Base-by-base conservation (phyloP, 2,797 vertebrate species). In the Esox masquinongy region DNA sequence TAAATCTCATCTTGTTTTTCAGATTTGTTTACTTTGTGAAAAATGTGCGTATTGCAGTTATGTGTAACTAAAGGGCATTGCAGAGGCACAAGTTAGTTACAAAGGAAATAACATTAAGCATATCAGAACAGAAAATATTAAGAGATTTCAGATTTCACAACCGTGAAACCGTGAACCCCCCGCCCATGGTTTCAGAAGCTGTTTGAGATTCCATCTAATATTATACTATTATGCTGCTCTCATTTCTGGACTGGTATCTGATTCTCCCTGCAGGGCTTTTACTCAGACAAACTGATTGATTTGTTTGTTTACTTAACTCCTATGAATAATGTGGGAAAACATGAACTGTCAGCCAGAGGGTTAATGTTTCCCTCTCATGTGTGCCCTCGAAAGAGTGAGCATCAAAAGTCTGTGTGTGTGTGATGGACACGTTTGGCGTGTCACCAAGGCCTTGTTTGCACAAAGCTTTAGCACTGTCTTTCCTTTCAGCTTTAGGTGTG, bases 381-480 rank as follows among this genome's bases (percentile, higher is more conserved):
- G 73, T 39, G 81, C 79, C 81, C 79, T 81, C 77, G 71, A 79
- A 84, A 67, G 80, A 26, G 74, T 77, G 36, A 7, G 29, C 80
- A 75, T 31, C 79, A 79, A 85, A 5, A 67, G 53, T 0, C 56
- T 66, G 51, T 75, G 50, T 49, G 70, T 0, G 16, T 64, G 72
- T 71, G 77, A 59, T 29, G 36, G 74, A 74, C 15, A 49, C 49
- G 84, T 81, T 75, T 43, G 82, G 84, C 83, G 85, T 86, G 88
- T 88, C 88, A 79, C 79, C 80, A 50, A n/a, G 72, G 84, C 80
- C 87, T 87, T 93, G 92, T 94, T 94, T 92, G 89, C 85, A 87
- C 91, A 89, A 83, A 84, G 89, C 89, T 85, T 85, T 76, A 75
- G 82, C 87, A 88, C 78, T 91, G 88, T 93, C 88, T 87, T 88